Conservation (phyloP, 53 echinoderm and acorn worm species). For the Antedon mediterranea region DNA sequence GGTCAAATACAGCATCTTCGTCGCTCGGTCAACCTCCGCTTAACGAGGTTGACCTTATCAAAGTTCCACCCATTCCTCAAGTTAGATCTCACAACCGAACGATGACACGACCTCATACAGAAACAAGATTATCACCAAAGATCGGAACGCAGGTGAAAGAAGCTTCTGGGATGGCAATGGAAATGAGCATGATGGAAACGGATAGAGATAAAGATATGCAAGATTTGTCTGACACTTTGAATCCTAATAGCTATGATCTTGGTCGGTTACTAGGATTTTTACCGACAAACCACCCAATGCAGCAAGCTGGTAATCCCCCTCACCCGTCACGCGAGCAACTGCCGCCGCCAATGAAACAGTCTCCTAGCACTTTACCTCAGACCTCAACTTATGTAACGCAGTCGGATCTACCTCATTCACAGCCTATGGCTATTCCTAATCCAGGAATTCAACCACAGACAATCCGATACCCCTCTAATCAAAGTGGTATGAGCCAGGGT, state of each 20-base stretch:
- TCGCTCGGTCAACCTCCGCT: background rate
- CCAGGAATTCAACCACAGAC: slow-evolving; percentile 43
- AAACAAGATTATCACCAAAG: background rate
- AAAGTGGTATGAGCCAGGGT: slow-evolving; percentile 30
- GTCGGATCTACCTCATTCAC: slow-evolving; percentile 47
- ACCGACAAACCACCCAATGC: slow-evolving; percentile 25
- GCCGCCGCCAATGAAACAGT: slow-evolving; percentile 32
- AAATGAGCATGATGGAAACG: background rate
- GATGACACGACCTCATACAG: slow-evolving; percentile 4
- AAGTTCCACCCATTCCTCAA: slow-evolving; percentile 71
- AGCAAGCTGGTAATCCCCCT: background rate
- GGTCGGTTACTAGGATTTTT: slow-evolving; percentile 75
- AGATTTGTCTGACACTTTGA: slow-evolving; percentile 24
- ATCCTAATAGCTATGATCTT: slow-evolving; percentile 65
- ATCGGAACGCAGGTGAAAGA: background rate
- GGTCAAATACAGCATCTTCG: background rate
- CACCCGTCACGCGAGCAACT: slow-evolving; percentile 7
- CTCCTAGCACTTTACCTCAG: slow-evolving; percentile 57
- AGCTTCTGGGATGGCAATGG: background rate
- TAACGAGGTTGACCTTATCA: slow-evolving; percentile 27
- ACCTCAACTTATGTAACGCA: slow-evolving; percentile 54
- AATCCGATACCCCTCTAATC: slow-evolving; percentile 21
- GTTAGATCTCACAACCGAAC: slow-evolving; percentile 34
- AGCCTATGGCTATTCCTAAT: slow-evolving; percentile 33
- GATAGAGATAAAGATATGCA: background rate